Evolutionary conservation across 2,888 invertebrate species (phyloP), one percentile per base, ranked within the genome.

Genomic region (Isotomurus palustris): DNA sequence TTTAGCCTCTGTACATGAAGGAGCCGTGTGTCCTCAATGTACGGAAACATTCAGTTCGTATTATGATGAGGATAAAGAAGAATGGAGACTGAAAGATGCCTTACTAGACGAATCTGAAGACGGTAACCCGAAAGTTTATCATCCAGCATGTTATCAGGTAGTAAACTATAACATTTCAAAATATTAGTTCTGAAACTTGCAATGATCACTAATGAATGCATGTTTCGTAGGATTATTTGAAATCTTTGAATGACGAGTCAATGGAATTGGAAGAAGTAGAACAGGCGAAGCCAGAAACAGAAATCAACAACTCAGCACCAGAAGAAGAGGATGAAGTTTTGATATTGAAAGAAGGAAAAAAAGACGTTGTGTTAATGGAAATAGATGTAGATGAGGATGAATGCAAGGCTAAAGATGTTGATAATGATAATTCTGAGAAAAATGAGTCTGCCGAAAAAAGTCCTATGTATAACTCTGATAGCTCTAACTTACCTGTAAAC

Each of bases 61-160:
- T 79, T 99, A 90, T 79, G 89, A 95, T 75, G 93, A 97, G 76
- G 97, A 99, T 72, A 85, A 86, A 67, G 99, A 99, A 75, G 95
- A 93, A 74, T 99, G 99, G 99, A 91, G 94, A 74, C 80, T 97
- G 27, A 78, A 86, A 62, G 87, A 91, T 74, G 91, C 95, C 0
- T 40, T 64, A n/a, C 29, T 66, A 10, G 68, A 61, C 25, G 73
- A 78, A 14, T 70, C 74, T 27, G 79, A 89, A 21, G 80, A 83
- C 5, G 84, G 86, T 29, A 85, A 90, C 55, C 49, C 52, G 38
- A 82, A 82, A 63, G 84, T 85, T 70, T 95, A 91, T 75, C 94
- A 95, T 79, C 93, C 94, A 0, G 76, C 88, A 29, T 95, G 95
- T 76, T 86, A 87, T 70, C 53, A 62, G 62, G 62, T 58, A 43